Evolutionary conservation across 2,797 vertebrate species (phyloP).

Genomic region (Amazona finschi): DNA sequence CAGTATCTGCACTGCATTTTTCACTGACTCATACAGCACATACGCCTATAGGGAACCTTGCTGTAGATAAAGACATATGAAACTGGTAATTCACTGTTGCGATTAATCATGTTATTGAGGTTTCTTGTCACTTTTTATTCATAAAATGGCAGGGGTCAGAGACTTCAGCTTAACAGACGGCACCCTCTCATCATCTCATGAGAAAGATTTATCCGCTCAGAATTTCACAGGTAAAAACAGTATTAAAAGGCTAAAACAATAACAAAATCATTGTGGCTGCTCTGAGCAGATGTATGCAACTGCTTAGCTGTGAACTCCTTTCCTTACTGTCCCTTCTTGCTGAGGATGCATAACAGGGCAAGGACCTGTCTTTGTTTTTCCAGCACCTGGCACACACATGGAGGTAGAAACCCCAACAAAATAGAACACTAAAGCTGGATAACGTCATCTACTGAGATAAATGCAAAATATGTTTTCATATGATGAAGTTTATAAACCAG

Average conservation of each 20-base stretch:
- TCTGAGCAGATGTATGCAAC: background rate
- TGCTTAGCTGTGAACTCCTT: background rate
- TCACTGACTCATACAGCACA: background rate
- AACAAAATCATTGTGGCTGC: background rate
- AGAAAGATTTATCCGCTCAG: background rate
- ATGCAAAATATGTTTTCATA: background rate
- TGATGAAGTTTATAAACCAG: background rate
- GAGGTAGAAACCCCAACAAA: background rate
- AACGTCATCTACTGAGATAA: background rate
- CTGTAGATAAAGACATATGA: background rate
- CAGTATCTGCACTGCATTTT: background rate
- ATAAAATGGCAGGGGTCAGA: background rate
- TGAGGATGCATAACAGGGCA: background rate
- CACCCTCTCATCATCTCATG: accelerated
- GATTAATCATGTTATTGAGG: constrained; percentile 1
- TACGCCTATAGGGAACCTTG: background rate
- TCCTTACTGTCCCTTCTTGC: background rate
- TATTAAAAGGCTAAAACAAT: background rate
- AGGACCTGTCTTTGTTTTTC: background rate
- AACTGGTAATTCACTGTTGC: constrained; percentile 18
- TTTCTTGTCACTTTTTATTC: constrained; percentile 16
- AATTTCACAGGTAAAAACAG: background rate
- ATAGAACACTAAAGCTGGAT: background rate
- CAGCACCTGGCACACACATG: background rate
- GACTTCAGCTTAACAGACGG: background rate